Evolutionary conservation across 2,113 vertebrate genomes (phyloP).

Genomic region (Zosterops lateralis): DNA sequence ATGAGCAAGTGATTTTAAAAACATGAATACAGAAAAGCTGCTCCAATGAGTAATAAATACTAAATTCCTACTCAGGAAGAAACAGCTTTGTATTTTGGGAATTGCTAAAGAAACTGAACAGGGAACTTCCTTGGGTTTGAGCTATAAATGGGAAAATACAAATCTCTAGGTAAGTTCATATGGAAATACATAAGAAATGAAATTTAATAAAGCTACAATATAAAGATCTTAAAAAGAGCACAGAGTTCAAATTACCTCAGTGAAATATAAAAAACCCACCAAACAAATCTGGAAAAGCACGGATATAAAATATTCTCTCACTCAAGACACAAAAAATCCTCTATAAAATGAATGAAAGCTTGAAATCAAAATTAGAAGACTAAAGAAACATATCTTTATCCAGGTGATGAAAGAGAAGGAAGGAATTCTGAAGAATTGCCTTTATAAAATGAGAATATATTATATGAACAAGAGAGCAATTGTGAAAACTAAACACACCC

Average conservation of each 20-base stretch:
- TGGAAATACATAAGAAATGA: not conserved
- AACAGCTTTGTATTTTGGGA: not conserved
- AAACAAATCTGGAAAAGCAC: not conserved
- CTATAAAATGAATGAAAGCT: not conserved
- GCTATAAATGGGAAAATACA: not conserved
- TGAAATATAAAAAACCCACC: not conserved
- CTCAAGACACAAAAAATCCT: not conserved
- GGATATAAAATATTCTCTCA: not conserved
- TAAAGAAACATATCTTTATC: not conserved
- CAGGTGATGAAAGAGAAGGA: not conserved
- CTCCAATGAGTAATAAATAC: conserved; percentile 20
- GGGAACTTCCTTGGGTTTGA: not conserved
- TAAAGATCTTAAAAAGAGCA: not conserved
- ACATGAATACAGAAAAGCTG: not conserved
- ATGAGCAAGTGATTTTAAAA: conserved; percentile 9
- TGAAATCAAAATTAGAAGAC: not conserved
- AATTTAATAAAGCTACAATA: not conserved
- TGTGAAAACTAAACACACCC: not conserved
- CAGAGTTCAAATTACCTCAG: not conserved
- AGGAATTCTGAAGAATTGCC: not conserved
- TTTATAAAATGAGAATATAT: not conserved
- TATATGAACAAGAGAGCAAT: not conserved
- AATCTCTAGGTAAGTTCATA: not conserved
- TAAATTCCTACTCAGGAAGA: not conserved
- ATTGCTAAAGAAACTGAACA: not conserved